Conservation (phyloP, 2,888 invertebrate species). For the Latheticus oryzae region DNA sequence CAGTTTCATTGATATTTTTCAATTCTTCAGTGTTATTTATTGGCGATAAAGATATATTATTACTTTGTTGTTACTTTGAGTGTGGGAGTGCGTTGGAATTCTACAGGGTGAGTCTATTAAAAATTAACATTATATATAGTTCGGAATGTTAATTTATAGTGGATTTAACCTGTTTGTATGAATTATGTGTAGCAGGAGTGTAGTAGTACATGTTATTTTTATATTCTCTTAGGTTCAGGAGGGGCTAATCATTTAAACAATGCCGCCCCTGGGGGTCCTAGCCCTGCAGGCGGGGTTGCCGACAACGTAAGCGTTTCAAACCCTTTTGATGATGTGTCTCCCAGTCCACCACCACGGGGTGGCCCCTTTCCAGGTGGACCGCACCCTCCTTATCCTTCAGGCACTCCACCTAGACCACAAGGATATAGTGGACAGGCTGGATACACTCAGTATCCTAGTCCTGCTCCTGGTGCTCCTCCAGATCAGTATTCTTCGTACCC, state of each 20-base stretch:
- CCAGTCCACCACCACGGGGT: slow-evolving; percentile 64
- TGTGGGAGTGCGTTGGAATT: background rate
- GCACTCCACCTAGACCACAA: slow-evolving; percentile 62
- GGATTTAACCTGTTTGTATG: slow-evolving; percentile 26
- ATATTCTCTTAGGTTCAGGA: slow-evolving; percentile 58
- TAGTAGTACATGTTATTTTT: slow-evolving; percentile 39
- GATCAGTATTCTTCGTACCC: slow-evolving; percentile 72
- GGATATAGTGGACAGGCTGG: slow-evolving; percentile 70
- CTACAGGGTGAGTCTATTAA: slow-evolving; percentile 24
- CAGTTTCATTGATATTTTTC: background rate
- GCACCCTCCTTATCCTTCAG: slow-evolving; percentile 65
- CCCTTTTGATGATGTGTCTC: slow-evolving; percentile 85
- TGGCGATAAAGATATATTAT: slow-evolving; percentile 7
- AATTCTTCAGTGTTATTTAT: slow-evolving; percentile 5
- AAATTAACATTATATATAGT: slow-evolving; percentile 4
- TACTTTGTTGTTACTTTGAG: slow-evolving; percentile 1
- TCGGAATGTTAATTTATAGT: slow-evolving; percentile 14
- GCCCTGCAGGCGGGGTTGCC: slow-evolving; percentile 66
- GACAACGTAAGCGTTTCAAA: slow-evolving; percentile 89
- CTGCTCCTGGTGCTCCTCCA: slow-evolving; percentile 67
- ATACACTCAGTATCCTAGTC: slow-evolving; percentile 77
- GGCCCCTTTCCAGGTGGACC: slow-evolving; percentile 63
- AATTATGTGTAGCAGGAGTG: slow-evolving; percentile 7
- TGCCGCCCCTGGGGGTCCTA: slow-evolving; percentile 63
- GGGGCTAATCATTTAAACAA: slow-evolving; percentile 64